These are phyloP conservation scores for Latrodectus geometricus DNA, from an alignment of 1,140 invertebrate species.

Conservation along the genomic window DNA sequence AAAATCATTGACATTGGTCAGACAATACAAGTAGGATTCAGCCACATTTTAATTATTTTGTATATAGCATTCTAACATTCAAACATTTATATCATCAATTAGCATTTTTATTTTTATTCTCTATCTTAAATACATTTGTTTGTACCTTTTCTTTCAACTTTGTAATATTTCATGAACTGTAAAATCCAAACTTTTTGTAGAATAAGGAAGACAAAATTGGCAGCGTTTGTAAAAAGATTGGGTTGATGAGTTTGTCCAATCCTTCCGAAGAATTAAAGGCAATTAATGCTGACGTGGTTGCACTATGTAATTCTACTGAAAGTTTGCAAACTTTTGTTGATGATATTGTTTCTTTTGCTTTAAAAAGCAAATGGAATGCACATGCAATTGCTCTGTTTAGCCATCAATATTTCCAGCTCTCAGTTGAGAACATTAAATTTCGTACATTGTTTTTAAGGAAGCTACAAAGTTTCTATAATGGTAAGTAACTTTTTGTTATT, in stretches of 20 bases:
- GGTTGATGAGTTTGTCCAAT: background rate
- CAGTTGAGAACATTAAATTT: constrained; percentile 1
- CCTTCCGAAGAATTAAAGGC: background rate
- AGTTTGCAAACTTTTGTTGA: constrained; percentile 18
- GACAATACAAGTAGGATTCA: too few species aligned
- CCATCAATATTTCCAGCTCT: constrained; percentile 1
- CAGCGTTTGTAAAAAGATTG: constrained; percentile 4
- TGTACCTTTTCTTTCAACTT: too few species aligned
- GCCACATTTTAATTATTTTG: too few species aligned
- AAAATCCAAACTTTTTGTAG: background rate
- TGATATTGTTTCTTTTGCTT: constrained; percentile 11
- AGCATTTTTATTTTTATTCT: too few species aligned
- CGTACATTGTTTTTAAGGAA: constrained; percentile 25
- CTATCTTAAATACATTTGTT: too few species aligned
- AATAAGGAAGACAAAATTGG: background rate
- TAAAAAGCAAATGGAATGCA: constrained; percentile 52
- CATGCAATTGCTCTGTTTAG: constrained; percentile 25
- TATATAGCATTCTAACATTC: too few species aligned
- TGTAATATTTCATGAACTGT: background rate
- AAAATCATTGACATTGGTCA: too few species aligned
- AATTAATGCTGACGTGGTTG: background rate
- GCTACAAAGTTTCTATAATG: constrained; percentile 31
- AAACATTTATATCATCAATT: too few species aligned
- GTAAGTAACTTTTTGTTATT: background rate
- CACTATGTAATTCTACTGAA: constrained; percentile 10